Conservation (phyloP, 2,797 vertebrate genomes). For the Premnoplex brunnescens region DNA sequence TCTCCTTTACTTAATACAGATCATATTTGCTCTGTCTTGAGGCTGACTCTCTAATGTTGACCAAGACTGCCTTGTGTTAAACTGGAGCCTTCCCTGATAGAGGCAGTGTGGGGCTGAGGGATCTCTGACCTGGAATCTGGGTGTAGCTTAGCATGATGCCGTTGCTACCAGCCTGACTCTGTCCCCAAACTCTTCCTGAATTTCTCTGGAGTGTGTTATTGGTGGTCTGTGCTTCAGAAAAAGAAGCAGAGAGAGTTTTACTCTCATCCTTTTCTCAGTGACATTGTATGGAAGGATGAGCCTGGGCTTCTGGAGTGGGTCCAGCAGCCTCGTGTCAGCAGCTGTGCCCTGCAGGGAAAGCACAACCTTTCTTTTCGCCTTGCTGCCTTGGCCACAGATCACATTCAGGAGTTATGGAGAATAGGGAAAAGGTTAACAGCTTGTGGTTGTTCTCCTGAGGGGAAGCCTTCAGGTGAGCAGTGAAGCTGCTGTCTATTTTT, state of each 20-base stretch:
- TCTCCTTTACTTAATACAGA: not conserved
- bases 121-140: not conserved
- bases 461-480: not conserved
- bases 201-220: not conserved
- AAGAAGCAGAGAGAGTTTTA: not conserved
- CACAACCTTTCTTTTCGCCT: not conserved
- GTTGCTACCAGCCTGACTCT: not conserved
- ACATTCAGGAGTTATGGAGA: rapidly evolving
- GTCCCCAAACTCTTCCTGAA: not conserved
- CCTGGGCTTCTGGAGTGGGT: not conserved
- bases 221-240: not conserved
- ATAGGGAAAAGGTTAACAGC: not conserved
- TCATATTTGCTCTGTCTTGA: not conserved
- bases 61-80: not conserved
- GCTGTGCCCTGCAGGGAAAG: not conserved
- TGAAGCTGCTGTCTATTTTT: conserved; percentile 19
- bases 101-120: not conserved
- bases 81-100: not conserved
- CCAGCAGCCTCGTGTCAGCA: not conserved
- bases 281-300: not conserved
- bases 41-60: not conserved
- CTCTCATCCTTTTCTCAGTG: not conserved
- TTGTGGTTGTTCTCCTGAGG: not conserved
- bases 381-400: not conserved
- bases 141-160: rapidly evolving